Evolutionary conservation across 2,888 invertebrate species (phyloP), one percentile per base, ranked within the genome.

Genomic region (Scrobipalpa costella): DNA sequence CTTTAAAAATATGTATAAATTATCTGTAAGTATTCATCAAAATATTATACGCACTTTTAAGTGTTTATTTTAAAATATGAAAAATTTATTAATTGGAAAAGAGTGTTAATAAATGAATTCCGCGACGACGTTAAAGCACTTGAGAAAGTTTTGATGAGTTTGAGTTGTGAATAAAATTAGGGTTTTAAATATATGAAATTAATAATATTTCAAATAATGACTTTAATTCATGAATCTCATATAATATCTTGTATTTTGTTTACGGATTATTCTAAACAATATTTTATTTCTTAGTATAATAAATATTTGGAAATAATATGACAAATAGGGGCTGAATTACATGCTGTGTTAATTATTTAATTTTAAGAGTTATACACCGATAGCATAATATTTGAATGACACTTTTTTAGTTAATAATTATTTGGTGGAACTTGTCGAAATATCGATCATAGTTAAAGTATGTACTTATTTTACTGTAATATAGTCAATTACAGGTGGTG

Each of bases 401-500:
- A 21, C 49, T 6, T 13, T 40, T 1, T 40, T 40, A 40, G 40
- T 40, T 40, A 34, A 34, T 13, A 40, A 38, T 38, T 38, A 38
- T 34, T 34, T 34, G 34, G 38, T 38, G 40, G 40, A 2, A 38
- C 38, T 7, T 38, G 38, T 38, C 38, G 38, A n/a, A 38, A 9
- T 38, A 7, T 38, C 11, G 38, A n/a, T 38, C 11, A 7, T 40
- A 50, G 3, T 2, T 50, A 50, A 21, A 7, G 21, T 50, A 50
- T 9, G 21, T 3, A 15, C n/a, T 49, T 49, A 13, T 49, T 9
- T 17, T 50, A 19, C 27, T 62, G 50, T 57, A 64, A 61, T 61
- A 63, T 40, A 58, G 36, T 57, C 33, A 57, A 36, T 57, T 15
- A 36, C 36, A 34, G 57, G 57, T 57, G 57, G 27, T 7, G 57